Base-by-base conservation (phyloP, 2,113 vertebrate species). In the Salvator merianae region DNA sequence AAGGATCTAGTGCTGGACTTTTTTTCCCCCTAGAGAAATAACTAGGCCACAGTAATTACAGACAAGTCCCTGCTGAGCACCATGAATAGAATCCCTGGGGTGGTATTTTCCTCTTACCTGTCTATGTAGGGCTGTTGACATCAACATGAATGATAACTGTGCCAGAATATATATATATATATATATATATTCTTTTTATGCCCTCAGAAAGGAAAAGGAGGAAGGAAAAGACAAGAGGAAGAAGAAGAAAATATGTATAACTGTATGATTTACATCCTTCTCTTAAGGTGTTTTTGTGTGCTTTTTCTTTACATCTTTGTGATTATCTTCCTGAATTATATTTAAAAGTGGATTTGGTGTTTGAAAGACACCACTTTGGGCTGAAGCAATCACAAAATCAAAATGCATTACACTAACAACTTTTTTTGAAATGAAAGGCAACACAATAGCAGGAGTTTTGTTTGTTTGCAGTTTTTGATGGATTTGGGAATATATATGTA, bases 1-100 rank as follows among this genome's bases (percentile, higher is more conserved):
- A 94, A 77, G 78, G 91, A 94, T 95, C 76, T 93, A 88, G 93
- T 93, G 90, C 91, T 92, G 95, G 96, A 96, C 95, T 93, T 95
- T 94, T 94, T 95, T 91, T 87, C 90, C 77, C 79, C 74, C 55
- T 59, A 59, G 91, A 94, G 93, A 94, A 96, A 95, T 95, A 97
- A 95, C 94, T 96, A 96, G 96, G 96, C 94, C 95, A 93, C 28
- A 79, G 94, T 94, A 95, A 96, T 97, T 95, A 95, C 95, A 95
- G 92, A 84, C 79, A 90, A 87, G 89, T 84, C 82, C 94, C 96
- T 28, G 94, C 96, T 94, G 96, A 36, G 93, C 36, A 26, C 84
- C 86, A 93, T 95, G 94, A 93, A 92, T 94, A 95, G 93, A 88
- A 90, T 93, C 93, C 95, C 91, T 76, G 91, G 92, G 47, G 95